Conservation (phyloP, 2,113 vertebrate genomes). For the Nycticebus coucang region DNA sequence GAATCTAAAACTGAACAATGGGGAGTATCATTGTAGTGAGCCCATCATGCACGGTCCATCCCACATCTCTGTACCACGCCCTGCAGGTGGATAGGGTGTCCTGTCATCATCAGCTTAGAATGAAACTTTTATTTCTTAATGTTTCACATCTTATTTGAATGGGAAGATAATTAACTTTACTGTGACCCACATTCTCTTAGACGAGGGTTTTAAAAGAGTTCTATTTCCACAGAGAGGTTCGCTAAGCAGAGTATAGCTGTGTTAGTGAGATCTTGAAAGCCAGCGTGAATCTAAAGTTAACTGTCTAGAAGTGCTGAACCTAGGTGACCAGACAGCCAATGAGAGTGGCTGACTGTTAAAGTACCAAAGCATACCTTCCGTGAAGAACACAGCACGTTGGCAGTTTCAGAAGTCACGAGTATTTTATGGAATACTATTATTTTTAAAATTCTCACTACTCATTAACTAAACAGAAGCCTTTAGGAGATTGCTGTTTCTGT, state of each 20-base stretch:
- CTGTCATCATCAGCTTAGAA: neutral
- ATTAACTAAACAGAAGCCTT: neutral
- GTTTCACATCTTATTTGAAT: neutral
- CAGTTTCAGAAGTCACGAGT: neutral
- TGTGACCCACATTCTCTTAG: neutral
- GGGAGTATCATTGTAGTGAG: neutral
- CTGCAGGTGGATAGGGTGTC: too few species aligned
- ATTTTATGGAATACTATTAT: neutral
- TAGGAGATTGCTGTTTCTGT: neutral
- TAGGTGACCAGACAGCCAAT: neutral
- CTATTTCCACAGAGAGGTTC: neutral
- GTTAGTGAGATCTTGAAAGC: neutral
- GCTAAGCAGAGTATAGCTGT: neutral
- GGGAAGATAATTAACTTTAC: neutral
- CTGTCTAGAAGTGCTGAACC: neutral
- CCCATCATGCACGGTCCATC: rapidly evolving
- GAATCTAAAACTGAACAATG: neutral
- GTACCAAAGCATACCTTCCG: neutral
- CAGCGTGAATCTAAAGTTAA: neutral
- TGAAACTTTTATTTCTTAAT: neutral
- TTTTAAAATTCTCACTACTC: neutral
- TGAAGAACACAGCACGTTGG: neutral
- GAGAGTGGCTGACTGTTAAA: neutral
- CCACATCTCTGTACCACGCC: rapidly evolving
- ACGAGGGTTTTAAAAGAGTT: neutral